Conservation (phyloP, 2,113 vertebrate genomes). For the Barbus barbus region DNA sequence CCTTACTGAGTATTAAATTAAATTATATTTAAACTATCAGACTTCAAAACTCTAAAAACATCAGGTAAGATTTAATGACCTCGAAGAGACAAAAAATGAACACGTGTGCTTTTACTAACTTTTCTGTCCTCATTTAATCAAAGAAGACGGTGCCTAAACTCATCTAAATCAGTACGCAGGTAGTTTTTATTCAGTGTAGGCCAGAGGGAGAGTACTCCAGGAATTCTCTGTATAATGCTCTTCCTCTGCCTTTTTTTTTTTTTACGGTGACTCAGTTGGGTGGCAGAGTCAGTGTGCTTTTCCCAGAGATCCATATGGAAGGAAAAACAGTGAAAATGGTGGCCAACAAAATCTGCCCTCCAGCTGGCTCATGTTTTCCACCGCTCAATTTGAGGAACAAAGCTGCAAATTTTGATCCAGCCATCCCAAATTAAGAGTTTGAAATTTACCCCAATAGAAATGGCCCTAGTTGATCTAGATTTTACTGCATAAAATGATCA, state of each 20-base stretch:
- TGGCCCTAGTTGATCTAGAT: not conserved
- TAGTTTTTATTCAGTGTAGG: constrained; percentile 33
- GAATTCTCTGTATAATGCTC: not conserved
- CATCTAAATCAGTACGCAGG: not conserved
- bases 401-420: not conserved
- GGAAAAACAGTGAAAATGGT: not conserved
- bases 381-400: not conserved
- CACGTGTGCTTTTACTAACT: not conserved
- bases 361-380: constrained; percentile 13
- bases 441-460: not conserved
- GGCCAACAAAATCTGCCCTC: constrained; percentile 34
- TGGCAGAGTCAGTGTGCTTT: constrained; percentile 19
- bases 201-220: constrained; percentile 12
- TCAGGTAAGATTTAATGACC: not conserved
- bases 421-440: not conserved
- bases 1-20: not conserved
- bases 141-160: not conserved
- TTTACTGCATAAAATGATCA: not conserved
- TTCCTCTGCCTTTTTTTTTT: not conserved
- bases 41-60: not conserved
- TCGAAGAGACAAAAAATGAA: not conserved
- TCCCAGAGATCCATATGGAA: constrained; percentile 25
- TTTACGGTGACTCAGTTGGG: not conserved
- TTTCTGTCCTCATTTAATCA: not conserved
- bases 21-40: not conserved